These are phyloP conservation scores for Channa striata DNA, from an alignment of 2,797 vertebrate species.

Conservation along the genomic window DNA sequence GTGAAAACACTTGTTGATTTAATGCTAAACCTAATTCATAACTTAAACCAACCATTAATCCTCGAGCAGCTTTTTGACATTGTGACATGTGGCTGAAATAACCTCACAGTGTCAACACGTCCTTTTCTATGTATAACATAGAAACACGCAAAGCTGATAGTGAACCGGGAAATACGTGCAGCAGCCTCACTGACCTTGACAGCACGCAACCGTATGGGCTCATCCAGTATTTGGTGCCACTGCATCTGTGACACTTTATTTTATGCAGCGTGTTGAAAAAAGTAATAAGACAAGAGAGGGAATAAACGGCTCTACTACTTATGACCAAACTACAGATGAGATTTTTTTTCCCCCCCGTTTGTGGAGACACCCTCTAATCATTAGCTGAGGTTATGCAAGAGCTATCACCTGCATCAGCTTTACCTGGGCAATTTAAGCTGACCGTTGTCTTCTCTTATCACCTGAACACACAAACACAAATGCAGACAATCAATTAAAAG, in stretches of 20 bases:
- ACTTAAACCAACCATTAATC: too few relatives aligned
- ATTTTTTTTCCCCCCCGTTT: too few relatives aligned
- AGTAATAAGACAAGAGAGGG: neutral
- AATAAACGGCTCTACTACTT: too few relatives aligned
- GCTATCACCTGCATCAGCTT: slow-evolving; percentile 63
- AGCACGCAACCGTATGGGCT: neutral
- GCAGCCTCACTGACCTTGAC: slow-evolving; percentile 52
- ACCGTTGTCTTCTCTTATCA: slow-evolving; percentile 75
- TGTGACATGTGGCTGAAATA: neutral
- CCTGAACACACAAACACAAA: slow-evolving; percentile 38
- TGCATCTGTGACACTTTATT: neutral
- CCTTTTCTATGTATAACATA: neutral
- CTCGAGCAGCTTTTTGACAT: neutral
- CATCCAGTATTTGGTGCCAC: neutral
- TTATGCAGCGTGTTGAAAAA: neutral
- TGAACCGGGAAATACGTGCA: slow-evolving; percentile 38
- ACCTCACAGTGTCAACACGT: neutral
- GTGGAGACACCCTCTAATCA: slow-evolving; percentile 57
- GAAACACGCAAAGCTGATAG: slow-evolving; percentile 43
- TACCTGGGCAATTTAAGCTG: slow-evolving; percentile 68
- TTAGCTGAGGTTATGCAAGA: slow-evolving; percentile 75
- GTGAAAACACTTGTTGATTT: too few relatives aligned
- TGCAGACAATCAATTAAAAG: slow-evolving; percentile 2
- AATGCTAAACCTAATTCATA: too few relatives aligned
- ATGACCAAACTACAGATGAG: too few relatives aligned